Percentiles rank a stretch among this genome's conserved stretches.
phyloP scores from a whole-genome alignment of 2,888 invertebrate species.

The Acrobasis repandana region DNA sequence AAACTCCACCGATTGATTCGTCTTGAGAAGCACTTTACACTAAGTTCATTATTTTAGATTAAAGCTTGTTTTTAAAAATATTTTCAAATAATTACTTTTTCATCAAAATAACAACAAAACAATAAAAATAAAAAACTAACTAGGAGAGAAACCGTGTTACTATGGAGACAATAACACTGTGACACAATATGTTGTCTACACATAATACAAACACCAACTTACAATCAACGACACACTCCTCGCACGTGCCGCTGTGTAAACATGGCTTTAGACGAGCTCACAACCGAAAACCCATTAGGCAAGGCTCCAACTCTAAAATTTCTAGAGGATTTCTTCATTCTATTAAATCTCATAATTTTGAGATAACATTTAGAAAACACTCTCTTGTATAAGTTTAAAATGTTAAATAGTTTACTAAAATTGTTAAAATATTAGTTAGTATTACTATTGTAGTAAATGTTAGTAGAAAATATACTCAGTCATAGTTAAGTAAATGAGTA shows the following conservation, averaged over 20 bases:
- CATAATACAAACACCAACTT: neutral
- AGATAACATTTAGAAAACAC: constrained; percentile 7
- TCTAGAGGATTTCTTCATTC: constrained; percentile 18
- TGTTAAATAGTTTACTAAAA: neutral
- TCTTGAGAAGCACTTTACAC: too few relatives aligned
- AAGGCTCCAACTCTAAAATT: constrained; percentile 13
- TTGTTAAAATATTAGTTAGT: neutral
- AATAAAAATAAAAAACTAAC: too few relatives aligned
- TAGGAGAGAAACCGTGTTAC: too few relatives aligned
- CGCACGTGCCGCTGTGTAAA: constrained; percentile 8
- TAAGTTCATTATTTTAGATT: too few relatives aligned
- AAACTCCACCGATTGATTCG: too few relatives aligned
- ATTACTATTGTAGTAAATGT: neutral
- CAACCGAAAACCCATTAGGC: constrained; percentile 11
- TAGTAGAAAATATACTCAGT: too few relatives aligned
- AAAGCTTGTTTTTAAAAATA: too few relatives aligned
- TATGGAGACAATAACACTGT: too few relatives aligned
- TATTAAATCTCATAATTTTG: constrained; percentile 24
- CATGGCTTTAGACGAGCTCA: constrained; percentile 7
- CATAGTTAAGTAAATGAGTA: too few relatives aligned
- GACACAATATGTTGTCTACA: neutral
- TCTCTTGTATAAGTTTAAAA: neutral
- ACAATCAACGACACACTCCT: constrained; percentile 6
- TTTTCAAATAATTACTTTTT: too few relatives aligned
- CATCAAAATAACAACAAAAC: too few relatives aligned